Evolutionary conservation across 1,140 invertebrate genomes (phyloP).

Genomic region (Atta texana): DNA sequence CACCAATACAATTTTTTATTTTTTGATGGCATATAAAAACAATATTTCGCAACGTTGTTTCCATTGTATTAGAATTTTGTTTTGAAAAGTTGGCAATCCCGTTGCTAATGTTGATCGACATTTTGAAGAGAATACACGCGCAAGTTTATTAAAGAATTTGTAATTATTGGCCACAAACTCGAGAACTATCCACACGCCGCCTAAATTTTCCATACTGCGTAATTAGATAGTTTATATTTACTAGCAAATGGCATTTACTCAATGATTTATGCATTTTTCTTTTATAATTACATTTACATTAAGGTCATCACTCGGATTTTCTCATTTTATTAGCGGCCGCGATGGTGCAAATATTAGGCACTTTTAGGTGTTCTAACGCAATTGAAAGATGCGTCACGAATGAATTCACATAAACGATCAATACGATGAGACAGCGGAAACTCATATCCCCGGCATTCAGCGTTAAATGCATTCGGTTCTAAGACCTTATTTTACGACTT

Average conservation of each 20-base stretch:
- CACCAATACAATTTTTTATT: background rate
- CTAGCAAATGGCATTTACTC: constrained; percentile 43
- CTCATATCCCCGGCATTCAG: background rate
- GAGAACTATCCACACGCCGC: constrained; percentile 6
- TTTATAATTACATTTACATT: constrained; percentile 58
- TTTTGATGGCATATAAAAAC: background rate
- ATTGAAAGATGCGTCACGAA: background rate
- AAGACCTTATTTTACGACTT: background rate
- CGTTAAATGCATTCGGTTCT: constrained; percentile 10
- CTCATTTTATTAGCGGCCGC: constrained; percentile 19
- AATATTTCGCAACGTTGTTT: background rate
- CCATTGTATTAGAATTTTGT: background rate
- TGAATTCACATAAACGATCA: background rate
- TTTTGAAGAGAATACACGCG: constrained; percentile 22
- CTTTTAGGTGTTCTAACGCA: background rate
- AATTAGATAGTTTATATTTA: constrained; percentile 64
- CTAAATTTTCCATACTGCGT: constrained; percentile 44
- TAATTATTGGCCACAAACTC: constrained; percentile 53
- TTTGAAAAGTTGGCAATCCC: background rate
- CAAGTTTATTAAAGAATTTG: constrained; percentile 36
- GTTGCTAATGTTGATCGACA: background rate
- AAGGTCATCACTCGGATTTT: constrained; percentile 48
- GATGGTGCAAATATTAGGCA: constrained; percentile 19
- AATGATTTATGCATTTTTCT: constrained; percentile 28
- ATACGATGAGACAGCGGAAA: too few relatives aligned